Evolutionary conservation across 2,797 vertebrate genomes (phyloP), one percentile per base, ranked within the genome.

Genomic region (Melanotaenia nigrans): DNA sequence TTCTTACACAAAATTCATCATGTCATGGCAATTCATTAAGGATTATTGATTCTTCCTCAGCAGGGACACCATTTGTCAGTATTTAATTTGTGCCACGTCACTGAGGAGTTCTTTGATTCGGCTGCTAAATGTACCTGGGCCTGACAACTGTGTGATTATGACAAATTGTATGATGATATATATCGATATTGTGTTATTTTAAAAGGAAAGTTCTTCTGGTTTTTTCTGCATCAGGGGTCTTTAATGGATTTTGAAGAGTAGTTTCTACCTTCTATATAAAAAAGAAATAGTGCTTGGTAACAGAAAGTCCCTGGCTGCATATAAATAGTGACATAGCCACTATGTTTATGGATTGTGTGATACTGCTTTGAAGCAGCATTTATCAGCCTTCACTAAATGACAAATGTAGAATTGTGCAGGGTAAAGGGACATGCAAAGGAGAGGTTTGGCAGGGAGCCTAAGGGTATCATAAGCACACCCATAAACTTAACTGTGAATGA

Each of bases 21-120:
- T 65, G 58, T 56, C 61, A 49, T 42, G 8, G 53, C 28, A 33
- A 42, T 79, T 75, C 54, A 71, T 78, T 74, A 81, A 60, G 47
- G 53, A 33, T 59, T 61, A 83, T 79, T 51, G 65, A 76, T 75
- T 77, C 35, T 65, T 42, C 3, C 61, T 73, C 58, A 38, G 55
- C 59, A 67, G 28, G 47, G 33, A 49, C 18, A 24, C 20, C 30
- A 45, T 84, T 78, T 55, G 33, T 83, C 62, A 64, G 20, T 4
- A 16, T 79, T 74, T 71, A 11, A 77, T 84, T 70, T 78, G 57
- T 36, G n/a, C 22, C 66, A 61, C 24, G 20, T 20, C 55, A 59
- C 20, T 57, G 71, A 75, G 40, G 62, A 12, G 49, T 62, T 68
- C 49, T 65, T 71, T 30, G 40, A 47, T 69, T 64, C 14, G 14